Evolutionary conservation across 2,888 invertebrate genomes (phyloP).

Genomic region (Cerastis leucographa): DNA sequence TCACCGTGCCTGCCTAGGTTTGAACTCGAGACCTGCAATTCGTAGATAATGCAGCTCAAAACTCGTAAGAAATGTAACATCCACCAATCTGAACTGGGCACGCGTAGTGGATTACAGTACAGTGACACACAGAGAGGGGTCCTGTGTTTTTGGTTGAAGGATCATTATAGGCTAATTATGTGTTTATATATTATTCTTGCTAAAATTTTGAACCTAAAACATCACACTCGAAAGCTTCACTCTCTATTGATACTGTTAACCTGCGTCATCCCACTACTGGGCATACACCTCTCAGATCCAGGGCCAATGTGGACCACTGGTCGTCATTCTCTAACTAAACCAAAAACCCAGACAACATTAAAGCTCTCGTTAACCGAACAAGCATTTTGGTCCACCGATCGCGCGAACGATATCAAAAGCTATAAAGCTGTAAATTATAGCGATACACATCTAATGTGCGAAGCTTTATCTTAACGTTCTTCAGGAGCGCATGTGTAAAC

Average conservation of each 20-base stretch:
- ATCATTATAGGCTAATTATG: neutral
- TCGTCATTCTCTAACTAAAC: too few species aligned
- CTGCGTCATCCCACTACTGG: too few species aligned
- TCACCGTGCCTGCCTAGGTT: neutral
- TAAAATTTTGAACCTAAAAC: too few species aligned
- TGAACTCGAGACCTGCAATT: neutral
- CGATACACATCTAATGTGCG: constrained; percentile 61
- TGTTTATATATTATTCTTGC: too few species aligned
- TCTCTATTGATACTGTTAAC: too few species aligned
- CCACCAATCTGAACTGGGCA: too few species aligned
- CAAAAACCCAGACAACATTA: neutral
- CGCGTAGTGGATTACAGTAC: too few species aligned
- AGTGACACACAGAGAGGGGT: too few species aligned
- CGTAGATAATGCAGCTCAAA: too few species aligned
- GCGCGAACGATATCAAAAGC: constrained; percentile 60
- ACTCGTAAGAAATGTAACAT: too few species aligned
- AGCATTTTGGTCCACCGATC: constrained; percentile 54
- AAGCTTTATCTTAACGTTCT: constrained; percentile 47
- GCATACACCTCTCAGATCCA: too few species aligned
- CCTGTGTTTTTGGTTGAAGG: neutral
- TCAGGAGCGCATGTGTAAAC: constrained; percentile 16
- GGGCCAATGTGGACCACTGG: too few species aligned
- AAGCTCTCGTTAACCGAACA: constrained; percentile 6
- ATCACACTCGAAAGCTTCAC: neutral
- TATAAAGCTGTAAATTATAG: constrained; percentile 62